Base-by-base conservation (phyloP, 2,113 vertebrate genomes). In the Brachionichthys hirsutus region DNA sequence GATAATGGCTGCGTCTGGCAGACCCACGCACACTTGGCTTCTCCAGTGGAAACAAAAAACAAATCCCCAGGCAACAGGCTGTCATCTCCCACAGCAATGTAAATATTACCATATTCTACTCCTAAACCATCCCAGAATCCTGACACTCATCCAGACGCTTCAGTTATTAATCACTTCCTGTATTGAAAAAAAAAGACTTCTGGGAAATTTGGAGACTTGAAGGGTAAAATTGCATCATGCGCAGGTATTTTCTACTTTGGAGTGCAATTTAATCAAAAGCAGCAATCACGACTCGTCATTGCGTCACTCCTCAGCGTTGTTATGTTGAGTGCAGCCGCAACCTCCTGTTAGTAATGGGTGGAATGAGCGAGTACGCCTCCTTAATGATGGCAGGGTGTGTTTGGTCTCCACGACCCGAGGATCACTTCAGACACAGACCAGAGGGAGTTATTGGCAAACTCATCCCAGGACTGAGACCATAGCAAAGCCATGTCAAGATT, bases 111-210 rank as follows among this genome's bases (percentile, higher is more conserved):
- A 71, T 75, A 87, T 81, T 64, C 34, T 61, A 62, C 24, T 74
- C 66, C 68, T 81, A 73, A 76, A 47, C 63, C 55, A 73, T 70
- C 35, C 68, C 58, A 70, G 70, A 81, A 55, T 60, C 49, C 56
- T 70, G 44, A 62, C 60, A 67, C 48, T 75, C 42, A 58, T 58
- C 64, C 51, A 35, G 74, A 67, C 87, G 72, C 81, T 41, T 79
- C 9, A 36, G 41, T 30, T 65, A 85, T 91, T 86, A 86, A 85
- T 92, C 89, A 90, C 78, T 80, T 91, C 85, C 86, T 86, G 60
- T 66, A 60, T 62, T 76, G 63, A 44, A 54, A 63, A 34, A 63
- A 34, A 59, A 70, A 60, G 40, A 56, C 80, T 86, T 89, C 75
- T 84, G 78, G 89, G 83, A 91, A 92, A 82, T 50, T 19, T 41